A percentile compares a stretch with the other conserved stretches of the same genome.
Evolutionary conservation across 2,113 vertebrate species (phyloP).

Genomic region (Notarius quadriscutis): DNA sequence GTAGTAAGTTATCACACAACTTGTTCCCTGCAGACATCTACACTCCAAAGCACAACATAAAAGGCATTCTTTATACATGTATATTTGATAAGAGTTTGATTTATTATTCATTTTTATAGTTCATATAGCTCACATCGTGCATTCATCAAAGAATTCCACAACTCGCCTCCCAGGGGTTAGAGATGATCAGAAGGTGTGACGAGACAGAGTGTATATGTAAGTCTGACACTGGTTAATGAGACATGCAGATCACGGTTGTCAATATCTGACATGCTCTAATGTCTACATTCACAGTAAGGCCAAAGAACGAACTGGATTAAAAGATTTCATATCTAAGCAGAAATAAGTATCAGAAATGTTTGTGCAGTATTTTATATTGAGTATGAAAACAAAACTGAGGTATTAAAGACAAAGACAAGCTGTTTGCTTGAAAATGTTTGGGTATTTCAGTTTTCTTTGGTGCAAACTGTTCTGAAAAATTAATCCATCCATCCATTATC

Average conservation of each 20-base stretch:
- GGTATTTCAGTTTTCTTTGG: background rate
- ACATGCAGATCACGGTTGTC: conserved; percentile 8
- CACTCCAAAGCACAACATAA: conserved; percentile 20
- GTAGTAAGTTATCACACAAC: background rate
- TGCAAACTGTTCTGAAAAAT: background rate
- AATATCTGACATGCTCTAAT: background rate
- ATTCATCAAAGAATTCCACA: conserved; percentile 43
- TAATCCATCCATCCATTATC: too few relatives aligned
- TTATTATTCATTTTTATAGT: conserved; percentile 40
- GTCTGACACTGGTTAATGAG: conserved; percentile 32
- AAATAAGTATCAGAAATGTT: background rate
- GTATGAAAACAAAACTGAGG: background rate
- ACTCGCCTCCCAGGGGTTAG: conserved; percentile 26
- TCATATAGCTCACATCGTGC: conserved; percentile 29
- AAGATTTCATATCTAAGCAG: background rate
- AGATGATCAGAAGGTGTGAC: conserved; percentile 32
- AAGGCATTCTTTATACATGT: conserved; percentile 27
- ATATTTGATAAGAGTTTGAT: conserved; percentile 48
- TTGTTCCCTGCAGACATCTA: conserved; percentile 12
- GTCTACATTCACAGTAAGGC: background rate
- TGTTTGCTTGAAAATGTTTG: background rate
- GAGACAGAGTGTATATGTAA: conserved; percentile 15
- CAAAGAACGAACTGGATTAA: background rate
- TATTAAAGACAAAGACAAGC: background rate
- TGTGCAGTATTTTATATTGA: background rate